These are phyloP conservation scores for Drosophila busckii DNA, from an alignment of 1,140 invertebrate species.

Conservation along the genomic window DNA sequence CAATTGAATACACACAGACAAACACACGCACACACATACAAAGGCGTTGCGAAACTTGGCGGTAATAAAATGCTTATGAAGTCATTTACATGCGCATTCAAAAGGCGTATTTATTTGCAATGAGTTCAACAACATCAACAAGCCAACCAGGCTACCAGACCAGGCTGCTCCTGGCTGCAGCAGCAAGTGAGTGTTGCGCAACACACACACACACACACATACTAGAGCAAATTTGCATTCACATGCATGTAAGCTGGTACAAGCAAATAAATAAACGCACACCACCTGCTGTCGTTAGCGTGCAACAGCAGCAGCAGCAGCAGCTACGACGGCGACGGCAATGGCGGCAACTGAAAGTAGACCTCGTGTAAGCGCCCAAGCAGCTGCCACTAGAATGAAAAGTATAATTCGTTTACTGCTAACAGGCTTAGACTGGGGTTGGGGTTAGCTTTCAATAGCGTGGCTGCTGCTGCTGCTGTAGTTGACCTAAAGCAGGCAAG, in stretches of 20 bases:
- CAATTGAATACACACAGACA: background rate
- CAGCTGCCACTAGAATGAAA: slow-evolving; percentile 30
- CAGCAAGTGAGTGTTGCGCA: slow-evolving; percentile 20
- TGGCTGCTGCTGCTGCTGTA: too few species aligned
- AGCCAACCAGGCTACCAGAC: slow-evolving; percentile 23
- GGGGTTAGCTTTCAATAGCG: slow-evolving; percentile 1
- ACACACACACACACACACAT: slow-evolving; percentile 6
- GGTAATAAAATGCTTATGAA: slow-evolving; percentile 76
- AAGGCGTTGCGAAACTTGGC: slow-evolving; percentile 29
- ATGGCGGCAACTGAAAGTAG: slow-evolving; percentile 5
- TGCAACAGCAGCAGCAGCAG: slow-evolving; percentile 35
- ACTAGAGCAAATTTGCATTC: background rate
- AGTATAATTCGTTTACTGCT: slow-evolving; percentile 64
- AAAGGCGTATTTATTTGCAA: slow-evolving; percentile 76
- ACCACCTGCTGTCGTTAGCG: slow-evolving; percentile 71
- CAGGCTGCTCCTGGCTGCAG: slow-evolving; percentile 8
- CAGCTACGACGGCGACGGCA: background rate
- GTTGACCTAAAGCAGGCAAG: too few species aligned
- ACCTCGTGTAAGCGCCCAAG: slow-evolving; percentile 6
- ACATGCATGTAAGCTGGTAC: slow-evolving; percentile 45
- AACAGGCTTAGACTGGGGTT: slow-evolving; percentile 19
- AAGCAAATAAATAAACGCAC: slow-evolving; percentile 70
- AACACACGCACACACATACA: slow-evolving; percentile 2
- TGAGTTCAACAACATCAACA: slow-evolving; percentile 76
- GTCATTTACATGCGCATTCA: slow-evolving; percentile 76